Conservation (phyloP, 2,797 vertebrate genomes). For the Spea hammondii region DNA sequence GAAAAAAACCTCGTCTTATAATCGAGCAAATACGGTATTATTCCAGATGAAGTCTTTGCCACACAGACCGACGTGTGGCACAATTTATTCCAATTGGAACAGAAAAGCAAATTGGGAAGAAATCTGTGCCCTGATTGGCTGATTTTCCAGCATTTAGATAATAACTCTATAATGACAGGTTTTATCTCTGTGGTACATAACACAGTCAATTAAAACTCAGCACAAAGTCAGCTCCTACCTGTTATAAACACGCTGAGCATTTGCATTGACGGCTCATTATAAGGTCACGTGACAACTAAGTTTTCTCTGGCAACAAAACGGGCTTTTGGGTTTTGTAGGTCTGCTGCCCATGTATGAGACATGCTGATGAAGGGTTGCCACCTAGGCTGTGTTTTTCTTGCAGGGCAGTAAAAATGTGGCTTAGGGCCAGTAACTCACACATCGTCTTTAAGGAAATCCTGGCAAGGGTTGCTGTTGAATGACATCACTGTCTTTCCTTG, state of each 20-base stretch:
- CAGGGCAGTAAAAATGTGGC: no score
- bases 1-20: no score
- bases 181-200: constrained; percentile 1
- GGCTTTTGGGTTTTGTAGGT: constrained; percentile 36
- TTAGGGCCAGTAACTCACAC: no score
- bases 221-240: constrained; percentile 8
- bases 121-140: not conserved
- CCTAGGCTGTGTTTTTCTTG: no score
- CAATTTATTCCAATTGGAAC: no score
- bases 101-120: not conserved
- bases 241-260: constrained; percentile 14
- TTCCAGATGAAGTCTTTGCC: no score
- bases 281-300: constrained; percentile 18
- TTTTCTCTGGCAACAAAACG: constrained; percentile 18
- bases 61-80: no score
- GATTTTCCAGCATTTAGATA: not conserved
- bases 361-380: constrained; percentile 8
- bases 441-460: no score
- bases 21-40: no score
- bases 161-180: constrained; percentile 20
- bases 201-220: constrained; percentile 38
- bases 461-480: no score
- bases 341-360: constrained; percentile 27
- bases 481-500: no score
- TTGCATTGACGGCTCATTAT: constrained; percentile 35